phyloP scores from a whole-genome alignment of 1,140 invertebrate genomes.

The Diabrotica undecimpunctata region DNA sequence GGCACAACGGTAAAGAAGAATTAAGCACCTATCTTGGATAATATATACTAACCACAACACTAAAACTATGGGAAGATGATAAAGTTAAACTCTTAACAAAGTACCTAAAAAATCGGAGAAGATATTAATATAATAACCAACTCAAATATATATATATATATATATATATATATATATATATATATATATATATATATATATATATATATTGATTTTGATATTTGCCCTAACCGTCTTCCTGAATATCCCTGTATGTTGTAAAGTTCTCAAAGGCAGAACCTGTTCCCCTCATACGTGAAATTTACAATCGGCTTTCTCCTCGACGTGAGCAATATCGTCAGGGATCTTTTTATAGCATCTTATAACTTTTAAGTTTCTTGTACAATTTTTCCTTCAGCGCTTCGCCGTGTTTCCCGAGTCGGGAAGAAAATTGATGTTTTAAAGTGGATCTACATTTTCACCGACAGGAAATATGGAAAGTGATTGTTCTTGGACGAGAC shows the following conservation, averaged over 20 bases:
- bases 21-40: no score
- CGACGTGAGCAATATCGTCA: slow-evolving; percentile 9
- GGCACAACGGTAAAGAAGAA: no score
- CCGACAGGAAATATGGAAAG: background rate
- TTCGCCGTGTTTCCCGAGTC: background rate
- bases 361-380: slow-evolving; percentile 13
- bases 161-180: no score
- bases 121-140: no score
- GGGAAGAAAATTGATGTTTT: slow-evolving; percentile 6
- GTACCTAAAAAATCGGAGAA: no score
- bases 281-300: background rate
- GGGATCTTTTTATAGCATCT: slow-evolving; percentile 6
- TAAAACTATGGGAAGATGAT: no score
- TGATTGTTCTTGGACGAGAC: slow-evolving; percentile 2
- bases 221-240: no score
- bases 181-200: no score
- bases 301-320: slow-evolving; percentile 1
- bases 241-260: background rate
- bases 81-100: no score
- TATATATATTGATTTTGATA: no score
- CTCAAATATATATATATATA: no score
- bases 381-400: background rate
- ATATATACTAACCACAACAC: no score
- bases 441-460: slow-evolving; percentile 5
- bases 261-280: background rate